Evolutionary conservation across 2,797 vertebrate species (phyloP).

Genomic region (Chaenodraco wilsoni): DNA sequence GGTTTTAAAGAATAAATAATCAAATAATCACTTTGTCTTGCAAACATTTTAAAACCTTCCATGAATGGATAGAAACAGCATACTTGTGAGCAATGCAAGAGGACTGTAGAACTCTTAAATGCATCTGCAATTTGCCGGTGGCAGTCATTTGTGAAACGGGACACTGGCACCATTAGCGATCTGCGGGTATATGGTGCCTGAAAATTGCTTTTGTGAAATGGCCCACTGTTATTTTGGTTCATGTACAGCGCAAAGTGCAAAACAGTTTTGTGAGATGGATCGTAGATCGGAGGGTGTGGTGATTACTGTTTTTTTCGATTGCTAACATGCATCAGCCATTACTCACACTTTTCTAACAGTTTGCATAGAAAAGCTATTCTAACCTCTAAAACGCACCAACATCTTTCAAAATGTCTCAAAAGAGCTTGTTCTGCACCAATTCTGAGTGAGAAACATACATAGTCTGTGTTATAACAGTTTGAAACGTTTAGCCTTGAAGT

Average conservation of each 20-base stretch:
- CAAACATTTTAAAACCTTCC: neutral
- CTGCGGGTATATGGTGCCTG: neutral
- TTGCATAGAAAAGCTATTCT: too few relatives aligned
- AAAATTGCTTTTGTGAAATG: constrained; percentile 8
- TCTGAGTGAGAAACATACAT: too few relatives aligned
- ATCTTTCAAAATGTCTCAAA: too few relatives aligned
- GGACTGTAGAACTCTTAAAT: neutral
- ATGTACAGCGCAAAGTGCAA: neutral
- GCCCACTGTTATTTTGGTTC: neutral
- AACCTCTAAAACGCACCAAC: too few relatives aligned
- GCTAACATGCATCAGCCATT: too few relatives aligned
- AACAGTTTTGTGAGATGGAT: neutral
- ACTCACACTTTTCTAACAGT: too few relatives aligned
- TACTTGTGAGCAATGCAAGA: neutral
- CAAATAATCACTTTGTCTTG: neutral
- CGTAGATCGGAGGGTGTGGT: neutral
- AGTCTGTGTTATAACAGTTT: too few relatives aligned
- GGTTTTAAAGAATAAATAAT: too few relatives aligned
- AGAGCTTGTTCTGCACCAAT: too few relatives aligned
- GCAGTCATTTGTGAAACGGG: constrained; percentile 4
- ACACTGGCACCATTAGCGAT: constrained; percentile 2
- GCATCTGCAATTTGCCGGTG: neutral
- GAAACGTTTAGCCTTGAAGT: too few relatives aligned
- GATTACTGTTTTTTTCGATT: neutral
- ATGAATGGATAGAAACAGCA: neutral